A percentile compares a stretch with the other conserved stretches of the same genome.
phyloP scores from a whole-genome alignment of 37 sponge, comb jelly and placozoan genomes.

The Agelas oroides region DNA sequence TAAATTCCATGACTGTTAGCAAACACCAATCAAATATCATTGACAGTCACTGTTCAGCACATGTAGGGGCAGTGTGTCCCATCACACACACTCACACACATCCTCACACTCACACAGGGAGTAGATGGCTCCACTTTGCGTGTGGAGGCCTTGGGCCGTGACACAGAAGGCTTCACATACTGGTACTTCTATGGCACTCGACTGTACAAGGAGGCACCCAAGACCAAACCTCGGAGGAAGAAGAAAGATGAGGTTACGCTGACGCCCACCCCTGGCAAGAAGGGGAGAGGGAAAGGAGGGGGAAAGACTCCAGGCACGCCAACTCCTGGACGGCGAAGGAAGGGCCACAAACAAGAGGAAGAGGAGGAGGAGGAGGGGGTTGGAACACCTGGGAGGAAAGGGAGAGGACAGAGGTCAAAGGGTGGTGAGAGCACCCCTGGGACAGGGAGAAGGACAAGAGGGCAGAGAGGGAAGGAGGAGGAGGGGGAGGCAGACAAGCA shows the following conservation, averaged over 20 bases:
- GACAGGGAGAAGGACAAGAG: slow-evolving; percentile 13
- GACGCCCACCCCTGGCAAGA: neutral
- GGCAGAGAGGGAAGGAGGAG: slow-evolving; percentile 41
- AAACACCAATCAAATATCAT: neutral
- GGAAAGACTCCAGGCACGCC: neutral
- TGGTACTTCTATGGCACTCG: slow-evolving; percentile 90
- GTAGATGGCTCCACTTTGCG: slow-evolving; percentile 61
- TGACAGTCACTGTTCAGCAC: neutral
- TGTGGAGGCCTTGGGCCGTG: slow-evolving; percentile 72
- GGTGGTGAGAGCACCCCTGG: neutral
- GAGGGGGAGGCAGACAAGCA: slow-evolving; percentile 23
- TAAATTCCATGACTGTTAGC: no score
- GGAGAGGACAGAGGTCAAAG: neutral
- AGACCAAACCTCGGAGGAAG: slow-evolving; percentile 42
- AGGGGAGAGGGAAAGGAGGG: neutral
- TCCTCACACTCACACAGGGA: slow-evolving; percentile 31
- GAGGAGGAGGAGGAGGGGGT: slow-evolving; percentile 18
- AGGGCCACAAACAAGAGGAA: neutral
- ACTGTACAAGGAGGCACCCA: slow-evolving; percentile 70
- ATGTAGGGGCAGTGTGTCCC: neutral
- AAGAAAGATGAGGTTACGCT: slow-evolving; percentile 1
- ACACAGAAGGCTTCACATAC: slow-evolving; percentile 65
- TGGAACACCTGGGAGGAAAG: slow-evolving; percentile 1
- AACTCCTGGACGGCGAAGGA: no score
- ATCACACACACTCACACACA: slow-evolving; percentile 25